phyloP scores from a whole-genome alignment of 2,797 vertebrate genomes.

The Kryptopterus vitreolus region DNA sequence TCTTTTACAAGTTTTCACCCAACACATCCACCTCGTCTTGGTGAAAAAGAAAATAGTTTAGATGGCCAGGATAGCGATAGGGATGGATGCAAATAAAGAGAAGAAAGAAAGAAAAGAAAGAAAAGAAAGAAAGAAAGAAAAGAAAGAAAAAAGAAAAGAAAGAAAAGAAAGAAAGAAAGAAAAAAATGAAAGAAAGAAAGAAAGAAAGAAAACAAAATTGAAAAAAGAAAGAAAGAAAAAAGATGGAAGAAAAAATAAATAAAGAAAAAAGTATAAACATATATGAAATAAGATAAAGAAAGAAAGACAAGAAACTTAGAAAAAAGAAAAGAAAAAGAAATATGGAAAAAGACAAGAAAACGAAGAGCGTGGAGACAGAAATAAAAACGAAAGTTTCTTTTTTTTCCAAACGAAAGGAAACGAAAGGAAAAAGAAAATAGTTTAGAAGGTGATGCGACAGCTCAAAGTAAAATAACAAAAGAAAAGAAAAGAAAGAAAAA shows the following conservation, averaged over 20 bases:
- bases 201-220: background rate
- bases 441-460: no score
- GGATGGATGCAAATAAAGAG: background rate
- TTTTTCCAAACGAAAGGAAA: background rate
- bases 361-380: no score
- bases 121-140: background rate
- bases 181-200: no score
- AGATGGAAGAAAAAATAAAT: background rate
- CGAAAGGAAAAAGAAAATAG: background rate
- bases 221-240: background rate
- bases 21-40: background rate
- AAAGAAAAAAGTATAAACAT: background rate
- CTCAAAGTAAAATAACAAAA: no score
- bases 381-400: no score
- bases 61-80: background rate
- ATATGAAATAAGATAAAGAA: background rate
- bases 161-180: background rate
- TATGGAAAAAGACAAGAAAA: background rate
- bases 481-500: background rate
- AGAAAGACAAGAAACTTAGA: background rate
- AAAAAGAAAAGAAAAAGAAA: background rate
- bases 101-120: background rate
- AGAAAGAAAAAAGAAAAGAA: background rate
- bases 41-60: background rate
- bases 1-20: slow-evolving; percentile 74